Conservation (phyloP, 1,140 invertebrate genomes). For the Epicauta chinensis region DNA sequence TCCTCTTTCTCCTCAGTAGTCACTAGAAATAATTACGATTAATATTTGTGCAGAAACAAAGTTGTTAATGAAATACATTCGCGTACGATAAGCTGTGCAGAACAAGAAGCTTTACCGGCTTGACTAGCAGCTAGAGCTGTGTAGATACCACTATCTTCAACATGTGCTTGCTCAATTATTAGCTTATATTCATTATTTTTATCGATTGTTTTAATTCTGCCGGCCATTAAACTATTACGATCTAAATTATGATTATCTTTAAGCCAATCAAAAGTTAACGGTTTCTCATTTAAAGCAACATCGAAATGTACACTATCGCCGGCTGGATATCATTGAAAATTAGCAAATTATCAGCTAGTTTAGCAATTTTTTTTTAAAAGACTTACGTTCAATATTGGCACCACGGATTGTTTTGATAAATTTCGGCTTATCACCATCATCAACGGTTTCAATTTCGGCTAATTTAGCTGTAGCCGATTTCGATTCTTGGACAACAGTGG, state of each 20-base stretch:
- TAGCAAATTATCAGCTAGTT: neutral
- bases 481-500: conserved; percentile 1
- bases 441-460: neutral
- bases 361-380: neutral
- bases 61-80: conserved; percentile 35
- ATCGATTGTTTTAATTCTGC: conserved; percentile 59
- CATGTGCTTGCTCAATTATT: conserved; percentile 71
- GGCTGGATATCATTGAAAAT: conserved; percentile 49
- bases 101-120: conserved; percentile 72
- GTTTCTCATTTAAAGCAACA: conserved; percentile 61
- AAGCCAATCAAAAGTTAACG: conserved; percentile 70
- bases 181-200: conserved; percentile 56
- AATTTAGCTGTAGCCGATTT: neutral
- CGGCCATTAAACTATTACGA: conserved; percentile 62
- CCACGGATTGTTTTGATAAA: conserved; percentile 70
- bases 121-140: conserved; percentile 82
- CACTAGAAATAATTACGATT: conserved; percentile 46
- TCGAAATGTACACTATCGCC: conserved; percentile 82
- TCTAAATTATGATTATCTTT: conserved; percentile 78
- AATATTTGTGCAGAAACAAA: neutral
- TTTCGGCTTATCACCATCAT: conserved; percentile 52
- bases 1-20: conserved; percentile 63
- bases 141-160: conserved; percentile 84
- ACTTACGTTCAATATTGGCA: conserved; percentile 71
- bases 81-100: conserved; percentile 77